A percentile compares a stretch with the other conserved stretches of the same genome.
Evolutionary conservation across 1,140 invertebrate species (phyloP).

Genomic region (Pogonomyrmex barbatus): DNA sequence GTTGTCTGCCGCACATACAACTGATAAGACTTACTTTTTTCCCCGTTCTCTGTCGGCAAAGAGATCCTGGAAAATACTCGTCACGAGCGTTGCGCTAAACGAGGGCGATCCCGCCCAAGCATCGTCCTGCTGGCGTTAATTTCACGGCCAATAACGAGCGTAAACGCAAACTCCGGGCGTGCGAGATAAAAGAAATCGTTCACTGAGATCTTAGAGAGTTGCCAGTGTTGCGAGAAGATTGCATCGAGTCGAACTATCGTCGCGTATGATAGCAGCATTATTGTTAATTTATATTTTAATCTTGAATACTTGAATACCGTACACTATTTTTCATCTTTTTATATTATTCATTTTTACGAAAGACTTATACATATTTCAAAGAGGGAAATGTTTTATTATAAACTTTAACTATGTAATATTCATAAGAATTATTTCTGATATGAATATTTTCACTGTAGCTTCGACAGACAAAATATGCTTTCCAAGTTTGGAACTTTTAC

Average conservation of each 20-base stretch:
- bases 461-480: neutral
- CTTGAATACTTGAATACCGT: neutral
- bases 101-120: neutral
- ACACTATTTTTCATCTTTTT: neutral
- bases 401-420: neutral
- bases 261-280: neutral
- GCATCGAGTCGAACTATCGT: neutral
- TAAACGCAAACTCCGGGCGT: neutral
- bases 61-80: constrained; percentile 30
- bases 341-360: neutral
- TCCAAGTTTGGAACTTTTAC: neutral
- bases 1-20: constrained; percentile 72
- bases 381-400: neutral
- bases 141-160: constrained; percentile 19
- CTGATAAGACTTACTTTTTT: constrained; percentile 59
- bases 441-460: neutral
- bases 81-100: neutral
- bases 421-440: neutral
- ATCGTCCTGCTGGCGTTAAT: constrained; percentile 18
- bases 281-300: neutral
- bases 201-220: neutral
- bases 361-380: neutral
- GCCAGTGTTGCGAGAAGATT: neutral
- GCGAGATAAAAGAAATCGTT: neutral
- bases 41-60: constrained; percentile 19